These are phyloP conservation scores for Rhodinocichla rosea DNA, from an alignment of 2,113 vertebrate species.

Conservation along the genomic window DNA sequence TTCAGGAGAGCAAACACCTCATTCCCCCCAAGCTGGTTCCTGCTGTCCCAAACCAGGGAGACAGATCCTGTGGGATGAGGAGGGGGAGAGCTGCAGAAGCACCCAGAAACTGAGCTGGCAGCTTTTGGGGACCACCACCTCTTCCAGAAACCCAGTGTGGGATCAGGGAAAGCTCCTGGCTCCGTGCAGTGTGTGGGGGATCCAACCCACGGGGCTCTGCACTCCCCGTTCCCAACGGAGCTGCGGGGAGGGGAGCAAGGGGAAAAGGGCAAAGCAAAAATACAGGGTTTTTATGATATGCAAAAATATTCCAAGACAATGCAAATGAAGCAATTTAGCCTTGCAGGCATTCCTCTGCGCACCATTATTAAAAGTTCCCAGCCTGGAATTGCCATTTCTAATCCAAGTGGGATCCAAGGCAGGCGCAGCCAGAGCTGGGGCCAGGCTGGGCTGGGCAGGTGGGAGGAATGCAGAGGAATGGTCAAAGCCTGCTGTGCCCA, in stretches of 20 bases:
- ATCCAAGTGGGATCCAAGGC: neutral
- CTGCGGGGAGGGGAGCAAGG: neutral
- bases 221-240: neutral
- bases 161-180: neutral
- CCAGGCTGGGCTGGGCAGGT: neutral
- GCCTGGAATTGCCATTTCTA: neutral
- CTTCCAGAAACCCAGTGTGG: neutral
- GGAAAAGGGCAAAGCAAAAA: slow-evolving; percentile 10
- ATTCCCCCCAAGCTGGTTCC: rapidly evolving
- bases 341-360: neutral
- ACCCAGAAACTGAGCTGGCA: neutral
- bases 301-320: slow-evolving; percentile 59
- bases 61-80: rapidly evolving
- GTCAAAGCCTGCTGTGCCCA: rapidly evolving
- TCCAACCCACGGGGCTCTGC: neutral
- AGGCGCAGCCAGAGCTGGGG: neutral
- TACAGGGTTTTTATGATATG: neutral
- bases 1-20: neutral
- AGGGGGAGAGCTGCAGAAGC: neutral
- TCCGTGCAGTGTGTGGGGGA: rapidly evolving
- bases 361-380: neutral
- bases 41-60: neutral
- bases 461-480: neutral
- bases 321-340: slow-evolving; percentile 56
- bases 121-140: neutral